Base-by-base conservation (phyloP, 2,888 invertebrate genomes). In the Plemyria rubiginata region DNA sequence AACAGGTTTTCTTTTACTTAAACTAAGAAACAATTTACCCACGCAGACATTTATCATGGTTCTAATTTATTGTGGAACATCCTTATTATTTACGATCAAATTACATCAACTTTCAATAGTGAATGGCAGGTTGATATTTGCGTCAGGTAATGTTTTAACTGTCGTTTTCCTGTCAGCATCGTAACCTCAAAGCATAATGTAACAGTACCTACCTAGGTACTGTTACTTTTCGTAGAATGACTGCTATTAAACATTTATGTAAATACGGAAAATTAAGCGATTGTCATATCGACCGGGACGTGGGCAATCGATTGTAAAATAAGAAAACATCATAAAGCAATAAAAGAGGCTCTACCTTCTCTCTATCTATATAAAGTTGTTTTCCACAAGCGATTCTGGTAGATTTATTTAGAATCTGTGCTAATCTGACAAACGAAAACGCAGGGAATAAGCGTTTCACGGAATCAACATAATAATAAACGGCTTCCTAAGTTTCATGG, bases 191-290 rank as follows among this genome's bases (percentile, higher is more conserved):
- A 41, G n/a, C n/a, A 7, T 6, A 46, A 12, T 8, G 11, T 50
- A n/a, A n/a, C n/a, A n/a, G n/a, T n/a, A n/a, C n/a, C n/a, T n/a
- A n/a, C n/a, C n/a, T n/a, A n/a, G n/a, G n/a, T 22, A 41, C 32
- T 57, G 32, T 41, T 60, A 52, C 16, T 9, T 3, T 65, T 52
- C 60, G 16, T 9, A 53, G 60, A 62, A 61, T 53, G 55, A 45
- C 40, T 51, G 40, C 9, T 54, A 40, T 52, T 46, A 40, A 48
- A 38, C 45, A 28, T 52, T 41, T 46, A 36, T 36, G 51, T 54
- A 60, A 66, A 66, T 62, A 64, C 66, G 63, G 63, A 68, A 64
- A 68, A 62, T 15, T 11, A 7, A 61, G 48, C 12, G 43, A 40
- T 57, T 9, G 12, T 8, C 6, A 28, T 28, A 28, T 6, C 29